Percentiles rank a stretch among this genome's conserved stretches.
Evolutionary conservation across 2,797 vertebrate species (phyloP).

Genomic region (Xerus rutilus): DNA sequence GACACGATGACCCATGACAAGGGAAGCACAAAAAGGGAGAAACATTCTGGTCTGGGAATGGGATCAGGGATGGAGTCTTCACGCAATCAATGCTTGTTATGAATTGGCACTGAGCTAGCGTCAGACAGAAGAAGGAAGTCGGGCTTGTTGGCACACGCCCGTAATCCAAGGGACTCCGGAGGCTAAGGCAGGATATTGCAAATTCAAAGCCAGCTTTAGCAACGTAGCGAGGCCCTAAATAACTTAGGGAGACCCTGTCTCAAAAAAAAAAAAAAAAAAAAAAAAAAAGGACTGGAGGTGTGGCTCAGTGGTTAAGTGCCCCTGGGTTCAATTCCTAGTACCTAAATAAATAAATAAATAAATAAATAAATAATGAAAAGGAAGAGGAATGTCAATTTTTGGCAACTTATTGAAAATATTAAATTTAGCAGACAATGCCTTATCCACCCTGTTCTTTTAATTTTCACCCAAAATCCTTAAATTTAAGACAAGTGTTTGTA

Average conservation of each 20-base stretch:
- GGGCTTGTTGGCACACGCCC: too few relatives aligned
- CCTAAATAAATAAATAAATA: too few relatives aligned
- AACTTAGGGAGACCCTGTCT: too few relatives aligned
- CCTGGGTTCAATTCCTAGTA: too few relatives aligned
- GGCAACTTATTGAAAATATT: background rate
- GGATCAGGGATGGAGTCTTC: background rate
- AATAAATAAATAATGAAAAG: too few relatives aligned
- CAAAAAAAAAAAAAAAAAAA: too few relatives aligned
- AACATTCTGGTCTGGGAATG: background rate
- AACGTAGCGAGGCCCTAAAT: too few relatives aligned
- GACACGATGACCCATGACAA: background rate
- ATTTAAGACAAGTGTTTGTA: constrained; percentile 22
- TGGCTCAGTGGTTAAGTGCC: too few relatives aligned
- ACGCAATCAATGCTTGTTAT: background rate
- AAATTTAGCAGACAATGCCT: background rate
- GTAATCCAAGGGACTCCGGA: too few relatives aligned
- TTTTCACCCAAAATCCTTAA: constrained; percentile 3
- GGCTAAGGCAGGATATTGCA: too few relatives aligned
- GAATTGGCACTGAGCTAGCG: background rate
- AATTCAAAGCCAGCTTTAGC: too few relatives aligned
- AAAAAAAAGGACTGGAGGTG: too few relatives aligned
- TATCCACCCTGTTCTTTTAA: background rate
- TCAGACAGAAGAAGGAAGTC: background rate
- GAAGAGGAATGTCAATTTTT: background rate
- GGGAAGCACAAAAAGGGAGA: background rate